Conservation (phyloP, 2,888 invertebrate species). For the Sycophila texana region DNA sequence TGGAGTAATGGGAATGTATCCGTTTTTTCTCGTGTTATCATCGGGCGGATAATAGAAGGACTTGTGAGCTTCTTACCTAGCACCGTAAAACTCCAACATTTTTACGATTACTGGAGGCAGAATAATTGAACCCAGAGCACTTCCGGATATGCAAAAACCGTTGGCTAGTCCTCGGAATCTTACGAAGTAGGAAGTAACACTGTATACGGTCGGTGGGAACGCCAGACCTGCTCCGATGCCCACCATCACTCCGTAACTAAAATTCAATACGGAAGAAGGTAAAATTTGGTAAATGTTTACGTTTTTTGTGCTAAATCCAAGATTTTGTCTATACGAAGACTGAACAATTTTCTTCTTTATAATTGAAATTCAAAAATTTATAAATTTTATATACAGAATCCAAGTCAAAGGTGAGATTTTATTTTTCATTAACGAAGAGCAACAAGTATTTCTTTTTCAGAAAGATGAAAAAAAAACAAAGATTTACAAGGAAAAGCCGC, state of each 20-base stretch:
- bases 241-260: conserved; percentile 88
- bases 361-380: too few species aligned
- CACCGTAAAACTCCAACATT: conserved; percentile 85
- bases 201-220: conserved; percentile 93
- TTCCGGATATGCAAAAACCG: conserved; percentile 92
- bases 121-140: conserved; percentile 90
- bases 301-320: neutral
- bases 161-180: conserved; percentile 88
- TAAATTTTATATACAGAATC: too few species aligned
- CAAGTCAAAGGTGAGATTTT: too few species aligned
- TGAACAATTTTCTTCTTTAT: too few species aligned
- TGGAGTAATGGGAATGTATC: too few species aligned
- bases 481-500: too few species aligned
- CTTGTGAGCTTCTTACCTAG: conserved; percentile 77
- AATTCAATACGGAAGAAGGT: conserved; percentile 51
- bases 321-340: neutral
- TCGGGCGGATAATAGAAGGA: neutral
- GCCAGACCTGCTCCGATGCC: conserved; percentile 90
- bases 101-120: conserved; percentile 86
- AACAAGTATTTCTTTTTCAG: neutral
- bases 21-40: too few species aligned
- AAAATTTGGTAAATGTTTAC: neutral
- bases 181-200: conserved; percentile 91
- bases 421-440: neutral
- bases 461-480: conserved; percentile 8